Evolutionary conservation across 2,113 vertebrate genomes (phyloP).

Genomic region (Labeo rohita): DNA sequence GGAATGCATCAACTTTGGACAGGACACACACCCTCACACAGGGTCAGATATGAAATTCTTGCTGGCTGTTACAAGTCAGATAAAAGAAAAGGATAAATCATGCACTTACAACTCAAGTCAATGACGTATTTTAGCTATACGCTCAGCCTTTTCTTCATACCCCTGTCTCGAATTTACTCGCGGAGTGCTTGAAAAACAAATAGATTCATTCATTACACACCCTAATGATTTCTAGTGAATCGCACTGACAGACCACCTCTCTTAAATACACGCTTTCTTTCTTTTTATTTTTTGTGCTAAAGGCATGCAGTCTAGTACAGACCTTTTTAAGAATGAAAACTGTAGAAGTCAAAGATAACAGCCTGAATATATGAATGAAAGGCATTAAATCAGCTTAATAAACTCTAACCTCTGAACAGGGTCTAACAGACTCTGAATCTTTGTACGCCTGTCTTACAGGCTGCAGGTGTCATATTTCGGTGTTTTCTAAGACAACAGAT

Average conservation of each 20-base stretch:
- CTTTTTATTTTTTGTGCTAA: not conserved
- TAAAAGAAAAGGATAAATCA: not conserved
- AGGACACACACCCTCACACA: not conserved
- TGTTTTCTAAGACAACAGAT: not conserved
- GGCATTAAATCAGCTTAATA: not conserved
- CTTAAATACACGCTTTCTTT: not conserved
- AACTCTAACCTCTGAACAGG: not conserved
- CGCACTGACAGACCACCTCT: not conserved
- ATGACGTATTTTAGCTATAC: not conserved
- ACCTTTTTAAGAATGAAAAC: conserved; percentile 14
- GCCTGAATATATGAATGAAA: not conserved
- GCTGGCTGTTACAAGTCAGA: not conserved
- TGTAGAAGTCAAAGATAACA: not conserved
- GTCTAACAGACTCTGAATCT: not conserved
- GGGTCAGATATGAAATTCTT: not conserved
- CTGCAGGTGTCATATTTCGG: not conserved
- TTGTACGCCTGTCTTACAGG: not conserved
- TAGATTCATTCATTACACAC: conserved; percentile 14
- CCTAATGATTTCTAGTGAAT: not conserved
- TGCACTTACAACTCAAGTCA: not conserved
- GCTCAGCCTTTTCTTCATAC: not conserved
- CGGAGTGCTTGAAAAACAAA: conserved; percentile 10
- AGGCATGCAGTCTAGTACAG: not conserved
- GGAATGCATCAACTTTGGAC: conserved; percentile 4
- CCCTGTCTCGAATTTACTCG: not conserved